Evolutionary conservation across 2,113 vertebrate genomes (phyloP), one percentile per base, ranked within the genome.

Genomic region (Oncorhynchus gorbuscha): DNA sequence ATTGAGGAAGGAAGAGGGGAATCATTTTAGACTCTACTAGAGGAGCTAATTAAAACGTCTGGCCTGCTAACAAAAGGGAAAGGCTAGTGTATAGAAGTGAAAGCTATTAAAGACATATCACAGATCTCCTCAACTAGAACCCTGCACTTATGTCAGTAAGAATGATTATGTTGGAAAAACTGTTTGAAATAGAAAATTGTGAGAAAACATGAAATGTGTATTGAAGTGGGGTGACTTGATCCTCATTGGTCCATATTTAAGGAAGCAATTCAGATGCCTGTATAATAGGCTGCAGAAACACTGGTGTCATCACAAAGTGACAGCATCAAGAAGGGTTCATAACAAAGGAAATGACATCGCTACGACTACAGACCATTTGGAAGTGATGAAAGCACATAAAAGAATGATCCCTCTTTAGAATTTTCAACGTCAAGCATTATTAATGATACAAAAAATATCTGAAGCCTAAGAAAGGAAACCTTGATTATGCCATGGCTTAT

Each of bases 261-360:
- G 74, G 73, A 75, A 75, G 79, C 81, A 76, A 85, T 80, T 55
- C 13, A 81, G 76, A 86, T 48, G 24, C 32, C 32, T 35, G 51
- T 62, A 77, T 84, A 88, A 86, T 86, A 67, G 86, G 39, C 72
- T 77, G 79, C 75, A 71, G 83, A 76, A 76, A 77, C 73, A 73
- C 55, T 16, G 62, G 74, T 49, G 70, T 76, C 39, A 71, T 76
- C 74, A 74, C 69, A 81, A 79, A 85, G 73, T 77, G 79, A 85
- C 80, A 74, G 80, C 61, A 62, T 82, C 35, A 59, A 79, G 79
- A 71, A 24, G 73, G 78, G 83, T 83, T 83, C 7, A 22, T 22
- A 62, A 24, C n/a, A 62, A 62, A 62, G n/a, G n/a, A 26, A 28
- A 69, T 67, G 30, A 62, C 62, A 35, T 77, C 32, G 48, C 77